phyloP scores from a whole-genome alignment of 2,797 vertebrate genomes.

The Brachymystax lenok region DNA sequence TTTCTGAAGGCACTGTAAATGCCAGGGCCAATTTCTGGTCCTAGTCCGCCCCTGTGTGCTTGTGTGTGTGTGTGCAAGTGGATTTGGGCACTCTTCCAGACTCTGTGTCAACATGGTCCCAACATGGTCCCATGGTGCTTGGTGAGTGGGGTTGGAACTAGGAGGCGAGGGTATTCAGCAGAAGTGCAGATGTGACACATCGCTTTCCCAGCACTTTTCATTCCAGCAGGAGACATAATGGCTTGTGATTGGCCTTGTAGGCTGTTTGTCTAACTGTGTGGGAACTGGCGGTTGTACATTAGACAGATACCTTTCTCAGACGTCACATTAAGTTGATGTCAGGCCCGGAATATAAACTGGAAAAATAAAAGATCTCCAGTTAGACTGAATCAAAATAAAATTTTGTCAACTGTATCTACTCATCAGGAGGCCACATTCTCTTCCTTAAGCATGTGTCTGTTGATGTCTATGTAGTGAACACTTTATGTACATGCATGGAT shows the following conservation, averaged over 20 bases:
- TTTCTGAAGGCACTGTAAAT: too few relatives aligned
- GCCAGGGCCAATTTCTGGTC: too few relatives aligned
- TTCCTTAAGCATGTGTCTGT: constrained; percentile 36
- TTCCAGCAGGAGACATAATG: constrained; percentile 29
- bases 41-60: background rate
- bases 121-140: constrained; percentile 9
- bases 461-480: constrained; percentile 24
- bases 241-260: constrained; percentile 18
- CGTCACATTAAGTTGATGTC: constrained; percentile 13
- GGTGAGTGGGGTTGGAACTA: background rate
- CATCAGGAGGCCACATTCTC: constrained; percentile 34
- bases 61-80: constrained; percentile 7
- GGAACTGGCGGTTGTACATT: background rate
- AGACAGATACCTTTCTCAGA: constrained; percentile 11
- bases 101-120: constrained; percentile 25
- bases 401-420: constrained; percentile 24
- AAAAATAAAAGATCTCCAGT: constrained; percentile 4
- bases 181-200: constrained; percentile 18
- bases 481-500: constrained; percentile 30
- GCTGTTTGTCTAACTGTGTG: constrained; percentile 17
- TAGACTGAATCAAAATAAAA: constrained; percentile 11
- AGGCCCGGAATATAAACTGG: background rate
- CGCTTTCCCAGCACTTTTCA: constrained; percentile 38
- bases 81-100: constrained; percentile 28
- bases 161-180: background rate